Evolutionary conservation across 2,797 vertebrate species (phyloP).

Genomic region (Rhinatrema bivittatum): DNA sequence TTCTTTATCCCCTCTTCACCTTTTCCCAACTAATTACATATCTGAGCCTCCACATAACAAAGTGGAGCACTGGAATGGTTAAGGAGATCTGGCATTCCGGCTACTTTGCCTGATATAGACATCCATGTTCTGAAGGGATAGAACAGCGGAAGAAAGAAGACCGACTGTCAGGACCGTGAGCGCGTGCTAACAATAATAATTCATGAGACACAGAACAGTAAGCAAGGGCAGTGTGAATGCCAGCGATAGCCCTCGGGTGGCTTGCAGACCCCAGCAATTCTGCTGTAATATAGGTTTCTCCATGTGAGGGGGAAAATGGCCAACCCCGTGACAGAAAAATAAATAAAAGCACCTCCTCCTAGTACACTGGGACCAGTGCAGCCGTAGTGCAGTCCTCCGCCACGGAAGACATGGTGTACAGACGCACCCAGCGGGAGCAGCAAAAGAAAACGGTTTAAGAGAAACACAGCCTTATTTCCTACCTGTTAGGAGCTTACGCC

Average conservation of each 20-base stretch:
- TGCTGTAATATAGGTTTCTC: not conserved
- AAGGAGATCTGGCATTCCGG: conserved; percentile 2
- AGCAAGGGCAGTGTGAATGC: not conserved
- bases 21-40: not conserved
- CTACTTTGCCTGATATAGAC: conserved; percentile 5
- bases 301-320: no score
- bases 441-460: no score
- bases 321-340: no score
- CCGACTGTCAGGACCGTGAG: accelerated
- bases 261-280: accelerated
- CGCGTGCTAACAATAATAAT: accelerated
- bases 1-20: conserved; percentile 4
- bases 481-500: no score
- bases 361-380: no score
- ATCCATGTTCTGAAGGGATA: not conserved
- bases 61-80: not conserved
- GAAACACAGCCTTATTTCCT: no score
- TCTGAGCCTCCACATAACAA: conserved; percentile 2
- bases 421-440: no score
- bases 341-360: no score
- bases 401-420: no score
- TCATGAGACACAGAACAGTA: accelerated
- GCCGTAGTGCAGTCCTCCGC: no score
- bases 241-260: accelerated
- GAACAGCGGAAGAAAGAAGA: not conserved